Base-by-base conservation (phyloP, 2,888 invertebrate genomes). In the Hecatera dysodea region DNA sequence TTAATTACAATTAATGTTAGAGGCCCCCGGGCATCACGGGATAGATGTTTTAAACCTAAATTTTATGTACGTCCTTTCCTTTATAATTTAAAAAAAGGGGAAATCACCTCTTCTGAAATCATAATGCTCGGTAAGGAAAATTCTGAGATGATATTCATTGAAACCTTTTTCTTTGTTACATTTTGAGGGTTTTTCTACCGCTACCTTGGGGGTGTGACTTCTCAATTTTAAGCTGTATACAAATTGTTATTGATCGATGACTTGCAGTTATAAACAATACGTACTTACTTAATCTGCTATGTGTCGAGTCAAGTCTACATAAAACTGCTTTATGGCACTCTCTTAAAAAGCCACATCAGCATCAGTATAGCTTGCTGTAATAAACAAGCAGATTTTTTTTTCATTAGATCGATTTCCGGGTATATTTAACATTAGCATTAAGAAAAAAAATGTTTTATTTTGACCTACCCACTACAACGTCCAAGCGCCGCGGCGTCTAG, bases 101-200 rank as follows among this genome's bases (percentile, higher is more conserved):
- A 77, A 86, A 69, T 55, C 82, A 83, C 82, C 82, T 81, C 78
- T 77, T 82, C 65, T 77, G 72, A 83, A 85, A 79, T 85, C 86
- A 81, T 89, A 85, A 87, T 79, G 68, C 72, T 77, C 67, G 75
- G 70, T 63, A 85, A 80, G 44, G 70, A 84, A 84, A 80, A 82
- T 83, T 81, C 80, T 53, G 77, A 85, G 85, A 87, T 81, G 85
- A 77, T 85, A 86, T 87, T 87, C 81, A 84, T 85, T 86, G 79
- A 82, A 83, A 87, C 81, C 80, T 84, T 83, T 83, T 84, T 82
- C 81, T 88, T 89, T 86, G 86, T 86, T 67, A 80, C 72, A 77
- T 84, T 87, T 86, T 85, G 78, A 75, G 74, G 74, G 72, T 75
- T 78, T 78, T 81, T 78, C 62, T 75, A 55, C 64, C 12, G 64